Conservation (phyloP, 2,113 vertebrate genomes). For the Etia nguti region DNA sequence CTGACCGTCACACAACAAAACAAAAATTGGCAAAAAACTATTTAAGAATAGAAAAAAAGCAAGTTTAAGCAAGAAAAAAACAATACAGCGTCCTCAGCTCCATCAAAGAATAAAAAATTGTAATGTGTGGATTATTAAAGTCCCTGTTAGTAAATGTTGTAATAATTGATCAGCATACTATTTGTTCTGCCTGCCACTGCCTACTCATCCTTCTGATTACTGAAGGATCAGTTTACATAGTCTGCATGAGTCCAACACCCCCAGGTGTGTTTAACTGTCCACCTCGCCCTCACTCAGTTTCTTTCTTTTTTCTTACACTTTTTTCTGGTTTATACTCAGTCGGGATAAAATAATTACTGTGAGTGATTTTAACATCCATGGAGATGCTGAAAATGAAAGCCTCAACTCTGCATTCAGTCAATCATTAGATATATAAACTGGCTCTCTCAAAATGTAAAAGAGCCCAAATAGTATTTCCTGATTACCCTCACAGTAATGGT, state of each 20-base stretch:
- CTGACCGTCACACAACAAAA: neutral
- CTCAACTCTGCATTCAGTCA: neutral
- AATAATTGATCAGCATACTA: neutral
- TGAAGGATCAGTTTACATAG: neutral
- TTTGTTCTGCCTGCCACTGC: neutral
- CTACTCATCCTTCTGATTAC: neutral
- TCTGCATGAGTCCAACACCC: neutral
- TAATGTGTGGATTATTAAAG: neutral
- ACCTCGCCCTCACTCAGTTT: neutral
- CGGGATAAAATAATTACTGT: neutral
- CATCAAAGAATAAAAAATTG: fast-evolving
- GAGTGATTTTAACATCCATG: neutral
- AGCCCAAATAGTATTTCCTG: neutral
- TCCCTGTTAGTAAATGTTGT: neutral
- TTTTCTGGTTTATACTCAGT: neutral
- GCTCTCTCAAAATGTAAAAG: neutral
- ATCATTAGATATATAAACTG: neutral
- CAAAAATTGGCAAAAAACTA: neutral
- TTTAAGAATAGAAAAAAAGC: neutral
- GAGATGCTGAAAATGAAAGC: neutral
- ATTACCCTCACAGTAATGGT: neutral
- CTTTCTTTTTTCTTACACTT: neutral
- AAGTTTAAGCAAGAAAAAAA: neutral
- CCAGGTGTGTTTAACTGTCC: neutral
- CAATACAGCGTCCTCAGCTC: fast-evolving